These are phyloP conservation scores for Enteromius trimaculatus DNA, from an alignment of 2,797 vertebrate genomes.

Conservation along the genomic window DNA sequence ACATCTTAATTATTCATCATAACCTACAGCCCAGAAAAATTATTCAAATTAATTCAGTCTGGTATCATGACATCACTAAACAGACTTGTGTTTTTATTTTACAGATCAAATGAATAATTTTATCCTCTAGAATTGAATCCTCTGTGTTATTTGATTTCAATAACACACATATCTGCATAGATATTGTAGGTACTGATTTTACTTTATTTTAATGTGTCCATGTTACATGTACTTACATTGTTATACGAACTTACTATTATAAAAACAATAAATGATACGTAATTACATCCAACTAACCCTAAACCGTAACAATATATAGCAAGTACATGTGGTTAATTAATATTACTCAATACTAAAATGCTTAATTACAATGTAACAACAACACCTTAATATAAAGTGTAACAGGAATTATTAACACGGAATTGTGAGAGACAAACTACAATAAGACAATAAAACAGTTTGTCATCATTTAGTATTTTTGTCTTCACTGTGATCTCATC, in stretches of 20 bases:
- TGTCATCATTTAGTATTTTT: background rate
- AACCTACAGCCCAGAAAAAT: background rate
- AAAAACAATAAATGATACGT: background rate
- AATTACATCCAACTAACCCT: background rate
- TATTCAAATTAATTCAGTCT: background rate
- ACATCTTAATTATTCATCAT: conserved; percentile 7
- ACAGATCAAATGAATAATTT: background rate
- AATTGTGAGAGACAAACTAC: background rate
- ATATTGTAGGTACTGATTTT: too few relatives aligned
- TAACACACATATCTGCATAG: background rate
- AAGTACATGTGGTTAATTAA: background rate
- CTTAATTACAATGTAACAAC: background rate
- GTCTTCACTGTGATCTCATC: background rate
- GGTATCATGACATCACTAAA: background rate
- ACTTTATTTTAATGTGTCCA: background rate
- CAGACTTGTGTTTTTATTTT: background rate
- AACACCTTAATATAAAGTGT: background rate
- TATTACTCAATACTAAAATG: background rate
- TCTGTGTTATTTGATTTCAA: background rate
- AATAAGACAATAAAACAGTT: background rate
- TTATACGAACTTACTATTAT: background rate
- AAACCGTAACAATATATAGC: background rate
- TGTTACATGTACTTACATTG: background rate
- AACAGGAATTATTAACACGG: background rate
- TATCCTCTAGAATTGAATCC: background rate